Conservation (phyloP, 2,113 vertebrate genomes). For the Pollimyrus isidori region DNA sequence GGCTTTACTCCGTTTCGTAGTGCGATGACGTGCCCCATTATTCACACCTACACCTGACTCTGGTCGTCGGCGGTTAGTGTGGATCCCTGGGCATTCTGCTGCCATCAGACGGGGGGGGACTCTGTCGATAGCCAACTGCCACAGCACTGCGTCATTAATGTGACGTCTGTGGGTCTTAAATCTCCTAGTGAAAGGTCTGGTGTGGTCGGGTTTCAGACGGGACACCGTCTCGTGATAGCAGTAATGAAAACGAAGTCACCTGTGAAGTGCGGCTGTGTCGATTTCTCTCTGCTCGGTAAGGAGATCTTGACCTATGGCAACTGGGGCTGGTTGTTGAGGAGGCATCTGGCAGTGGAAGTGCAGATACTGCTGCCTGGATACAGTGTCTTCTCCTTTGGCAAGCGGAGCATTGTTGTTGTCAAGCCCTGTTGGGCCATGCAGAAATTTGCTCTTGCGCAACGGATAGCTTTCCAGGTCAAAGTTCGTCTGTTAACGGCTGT, state of each 20-base stretch:
- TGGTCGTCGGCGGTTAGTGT: background rate
- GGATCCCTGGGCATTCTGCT: background rate
- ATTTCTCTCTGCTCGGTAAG: background rate
- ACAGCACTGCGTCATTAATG: background rate
- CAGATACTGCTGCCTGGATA: background rate
- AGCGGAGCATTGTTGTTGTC: background rate
- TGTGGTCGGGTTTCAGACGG: background rate
- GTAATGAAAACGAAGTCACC: background rate
- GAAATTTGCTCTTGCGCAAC: slow-evolving; percentile 10
- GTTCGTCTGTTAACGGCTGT: slow-evolving; percentile 2
- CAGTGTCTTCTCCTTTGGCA: slow-evolving; percentile 5
- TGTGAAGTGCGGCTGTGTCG: background rate
- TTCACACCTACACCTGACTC: background rate
- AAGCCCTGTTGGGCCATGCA: background rate
- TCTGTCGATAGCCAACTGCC: background rate
- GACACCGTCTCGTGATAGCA: background rate
- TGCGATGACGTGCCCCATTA: background rate
- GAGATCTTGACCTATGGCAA: background rate
- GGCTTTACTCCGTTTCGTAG: background rate
- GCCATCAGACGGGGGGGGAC: background rate
- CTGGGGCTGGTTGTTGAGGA: background rate
- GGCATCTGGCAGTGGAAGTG: background rate
- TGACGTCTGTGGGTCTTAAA: background rate
- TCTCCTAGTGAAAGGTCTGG: background rate
- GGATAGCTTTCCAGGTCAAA: slow-evolving; percentile 16